Evolutionary conservation across 2,888 invertebrate genomes (phyloP), one percentile per base, ranked within the genome.

Genomic region (Aleiodes leptofemur): DNA sequence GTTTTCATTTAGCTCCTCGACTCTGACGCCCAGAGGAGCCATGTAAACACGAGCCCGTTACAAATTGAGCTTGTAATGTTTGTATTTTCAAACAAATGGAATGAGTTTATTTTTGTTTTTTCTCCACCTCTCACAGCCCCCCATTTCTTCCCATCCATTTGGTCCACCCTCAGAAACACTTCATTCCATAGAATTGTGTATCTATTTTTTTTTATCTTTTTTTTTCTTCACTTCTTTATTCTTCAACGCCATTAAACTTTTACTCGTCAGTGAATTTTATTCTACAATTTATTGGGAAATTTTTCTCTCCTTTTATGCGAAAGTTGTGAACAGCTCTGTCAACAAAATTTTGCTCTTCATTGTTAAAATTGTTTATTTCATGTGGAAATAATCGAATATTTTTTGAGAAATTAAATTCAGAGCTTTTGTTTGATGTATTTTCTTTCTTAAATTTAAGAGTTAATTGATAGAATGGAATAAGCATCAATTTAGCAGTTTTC

Each of bases 41-140:
- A 31, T 59, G 59, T 59, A 59, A 59, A 59, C 59, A 59, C 34
- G 59, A 59, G 59, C 59, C 31, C 59, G 59, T 59, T 59, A 59
- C 59, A 59, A 59, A 59, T 59, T 34, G 59, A 31, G 38, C 31
- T 59, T 38, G 34, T 59, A 59, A 59, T 59, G 59, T 59, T 59
- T 59, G 59, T 34, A 59, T 59, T 34, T 59, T 59, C 59, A 59
- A 59, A 59, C 59, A 38, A 59, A 59, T 59, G 59, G 59, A 59
- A 59, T 59, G 59, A 59, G 59, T 59, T 59, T 59, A 59, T 59
- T 59, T 59, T 59, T 34, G 31, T 59, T n/a, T 29, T n/a, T 7
- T 29, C 43, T 43, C 43, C 43, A 7, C 11, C 43, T 43, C 9
- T 11, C 43, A 1, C 7, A 43, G 8, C 11, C 43, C 11, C 43